A percentile compares a stretch with the other conserved stretches of the same genome.
phyloP scores from a whole-genome alignment of 2,797 vertebrate species.

The Apogon hyalosoma region DNA sequence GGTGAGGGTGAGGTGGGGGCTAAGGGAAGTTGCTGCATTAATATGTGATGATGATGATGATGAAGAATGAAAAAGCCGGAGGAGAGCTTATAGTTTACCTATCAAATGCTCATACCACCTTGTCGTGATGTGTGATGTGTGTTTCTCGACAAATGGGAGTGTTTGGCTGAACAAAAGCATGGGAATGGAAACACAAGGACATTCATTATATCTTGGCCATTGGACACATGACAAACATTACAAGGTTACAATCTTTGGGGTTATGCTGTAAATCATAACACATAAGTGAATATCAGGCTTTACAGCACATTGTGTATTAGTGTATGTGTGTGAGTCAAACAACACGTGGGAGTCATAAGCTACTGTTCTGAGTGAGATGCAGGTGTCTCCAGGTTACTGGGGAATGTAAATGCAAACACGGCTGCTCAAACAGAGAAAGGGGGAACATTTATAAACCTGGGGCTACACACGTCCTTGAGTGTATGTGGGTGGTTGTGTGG shows the following conservation, averaged over 20 bases:
- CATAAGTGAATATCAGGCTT: conserved; percentile 30
- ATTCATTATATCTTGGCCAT: conserved; percentile 29
- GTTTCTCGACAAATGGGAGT: conserved; percentile 12
- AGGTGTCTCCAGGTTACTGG: conserved; percentile 82
- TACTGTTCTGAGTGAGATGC: conserved; percentile 47
- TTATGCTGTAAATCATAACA: conserved; percentile 54
- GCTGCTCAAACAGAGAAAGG: conserved; percentile 68
- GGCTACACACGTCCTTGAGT: too few relatives aligned
- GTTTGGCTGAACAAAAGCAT: conserved; percentile 4
- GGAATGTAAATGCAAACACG: conserved; percentile 78
- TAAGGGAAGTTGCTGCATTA: neutral
- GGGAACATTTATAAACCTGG: too few relatives aligned
- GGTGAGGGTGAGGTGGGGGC: conserved; percentile 19
- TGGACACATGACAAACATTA: conserved; percentile 51
- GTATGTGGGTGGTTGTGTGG: too few relatives aligned
- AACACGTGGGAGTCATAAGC: conserved; percentile 53
- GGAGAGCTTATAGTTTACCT: conserved; percentile 23
- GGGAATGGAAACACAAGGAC: conserved; percentile 32
- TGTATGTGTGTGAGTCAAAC: conserved; percentile 14
- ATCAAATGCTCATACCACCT: conserved; percentile 11
- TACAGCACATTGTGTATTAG: neutral
- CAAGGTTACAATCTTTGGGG: conserved; percentile 23
- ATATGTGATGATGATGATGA: conserved; percentile 31
- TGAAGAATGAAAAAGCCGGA: conserved; percentile 48
- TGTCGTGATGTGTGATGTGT: conserved; percentile 22